Conservation (phyloP, 2,113 vertebrate genomes). For the Macquaria australasica region DNA sequence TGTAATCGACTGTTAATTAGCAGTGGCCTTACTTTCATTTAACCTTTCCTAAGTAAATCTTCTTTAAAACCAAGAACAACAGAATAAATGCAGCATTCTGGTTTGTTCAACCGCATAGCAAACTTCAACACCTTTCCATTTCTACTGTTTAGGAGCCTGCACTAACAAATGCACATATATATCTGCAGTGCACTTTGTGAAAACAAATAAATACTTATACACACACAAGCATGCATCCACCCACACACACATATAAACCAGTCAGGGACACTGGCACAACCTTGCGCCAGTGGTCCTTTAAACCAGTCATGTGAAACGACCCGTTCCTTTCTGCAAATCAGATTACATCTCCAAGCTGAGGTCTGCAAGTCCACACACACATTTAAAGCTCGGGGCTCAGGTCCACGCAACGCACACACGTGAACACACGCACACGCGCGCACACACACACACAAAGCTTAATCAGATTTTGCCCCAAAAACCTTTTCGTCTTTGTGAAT, state of each 20-base stretch:
- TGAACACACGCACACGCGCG: not conserved
- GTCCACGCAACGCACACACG: conserved; percentile 40
- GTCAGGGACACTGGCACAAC: conserved; percentile 79
- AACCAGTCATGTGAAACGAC: conserved; percentile 86
- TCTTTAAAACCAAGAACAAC: conserved; percentile 39
- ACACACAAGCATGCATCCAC: conserved; percentile 19
- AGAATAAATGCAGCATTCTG: conserved; percentile 39
- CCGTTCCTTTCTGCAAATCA: conserved; percentile 83
- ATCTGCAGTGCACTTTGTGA: conserved; percentile 28
- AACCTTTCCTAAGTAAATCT: conserved; percentile 60
- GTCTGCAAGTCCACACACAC: conserved; percentile 68
- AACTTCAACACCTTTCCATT: conserved; percentile 66
- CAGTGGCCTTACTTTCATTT: conserved; percentile 55
- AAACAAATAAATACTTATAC: conserved; percentile 52
- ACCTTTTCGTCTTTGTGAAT: conserved; percentile 27
- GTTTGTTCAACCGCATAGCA: conserved; percentile 45
- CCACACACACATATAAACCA: conserved; percentile 30
- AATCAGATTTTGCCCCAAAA: conserved; percentile 74
- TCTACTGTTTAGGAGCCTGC: conserved; percentile 47
- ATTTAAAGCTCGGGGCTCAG: conserved; percentile 51
- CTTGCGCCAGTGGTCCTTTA: conserved; percentile 80
- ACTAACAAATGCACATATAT: conserved; percentile 39
- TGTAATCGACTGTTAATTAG: conserved; percentile 68
- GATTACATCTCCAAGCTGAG: conserved; percentile 82
- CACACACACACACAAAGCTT: conserved; percentile 31